Base-by-base conservation (phyloP, 2,797 vertebrate species). In the Hippopotamyrus pictus region DNA sequence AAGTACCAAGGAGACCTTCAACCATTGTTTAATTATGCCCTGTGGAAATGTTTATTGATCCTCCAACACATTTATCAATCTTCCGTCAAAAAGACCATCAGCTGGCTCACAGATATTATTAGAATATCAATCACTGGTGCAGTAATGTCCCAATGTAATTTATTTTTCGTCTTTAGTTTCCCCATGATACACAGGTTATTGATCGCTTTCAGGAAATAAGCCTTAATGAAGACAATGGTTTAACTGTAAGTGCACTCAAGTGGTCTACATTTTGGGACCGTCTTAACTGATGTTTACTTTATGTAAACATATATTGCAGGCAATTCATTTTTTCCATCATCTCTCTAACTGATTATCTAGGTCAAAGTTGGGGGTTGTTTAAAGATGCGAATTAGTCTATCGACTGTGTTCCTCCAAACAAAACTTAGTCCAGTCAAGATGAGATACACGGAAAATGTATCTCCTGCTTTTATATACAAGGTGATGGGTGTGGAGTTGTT, bases 1-100 rank as follows among this genome's bases (percentile, higher is more conserved):
- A 46, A 87, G 48, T 87, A 41, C 29, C 6, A 11, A 12, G 37
- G 46, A 53, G 29, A 46, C 48, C 69, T 17, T 41, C 65, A 19
- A n/a, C 62, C 69, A 41, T 79, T 69, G 51, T 79, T 87, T 54
- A 41, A 76, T 50, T 76, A 69, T 46, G 76, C 48, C 69, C 48
- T 22, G 17, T 87, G 86, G 62, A 76, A 89, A 85, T 46, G 89
- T 87, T 89, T 87, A 51, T 51, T 85, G 57, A 62, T 85, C 14
- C 62, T 25, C 19, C 87, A 51, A 50, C 22, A 57, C 79, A 48
- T 88, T 84, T 85, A 53, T 65, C 87, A 83, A 82, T 48, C 33
- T 73, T 11, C 50, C 14, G n/a, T 62, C 82, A 46, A 46, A 85
- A 57, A 89, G 76, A 37, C 19, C 33, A 50, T 89, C 82, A 85